Evolutionary conservation across 2,888 invertebrate species (phyloP).

Genomic region (Chaetogeoica ovagalla): DNA sequence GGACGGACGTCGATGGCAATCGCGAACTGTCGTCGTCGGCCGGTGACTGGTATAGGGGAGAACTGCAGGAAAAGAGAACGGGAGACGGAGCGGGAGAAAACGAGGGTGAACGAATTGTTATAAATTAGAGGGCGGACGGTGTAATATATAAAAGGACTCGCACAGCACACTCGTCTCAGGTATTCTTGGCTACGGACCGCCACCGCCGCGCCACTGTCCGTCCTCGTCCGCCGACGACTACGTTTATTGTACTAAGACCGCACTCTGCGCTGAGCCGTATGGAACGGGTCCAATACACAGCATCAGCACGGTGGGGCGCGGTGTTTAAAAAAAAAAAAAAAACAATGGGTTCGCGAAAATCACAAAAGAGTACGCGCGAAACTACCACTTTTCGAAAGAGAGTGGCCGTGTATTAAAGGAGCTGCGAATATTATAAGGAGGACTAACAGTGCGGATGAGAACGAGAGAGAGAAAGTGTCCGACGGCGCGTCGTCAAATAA

Average conservation of each 20-base stretch:
- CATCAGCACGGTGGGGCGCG: background rate
- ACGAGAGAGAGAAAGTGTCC: too few relatives aligned
- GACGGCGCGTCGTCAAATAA: too few relatives aligned
- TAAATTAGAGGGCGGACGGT: slow-evolving; percentile 24
- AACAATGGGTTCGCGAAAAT: slow-evolving; percentile 15
- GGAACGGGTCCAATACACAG: slow-evolving; percentile 37
- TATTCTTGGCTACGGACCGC: slow-evolving; percentile 14
- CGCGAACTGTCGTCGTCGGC: background rate
- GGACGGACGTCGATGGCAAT: background rate
- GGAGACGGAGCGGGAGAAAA: background rate
- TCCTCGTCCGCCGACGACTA: background rate
- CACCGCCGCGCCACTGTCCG: background rate
- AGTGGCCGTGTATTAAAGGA: background rate
- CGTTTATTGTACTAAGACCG: too few relatives aligned
- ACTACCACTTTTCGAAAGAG: background rate
- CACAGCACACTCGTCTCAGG: background rate
- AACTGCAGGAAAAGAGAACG: background rate
- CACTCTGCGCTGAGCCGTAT: background rate
- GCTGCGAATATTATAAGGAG: background rate
- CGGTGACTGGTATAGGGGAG: too few relatives aligned
- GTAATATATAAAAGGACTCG: background rate
- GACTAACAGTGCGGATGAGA: too few relatives aligned
- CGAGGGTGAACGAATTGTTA: slow-evolving; percentile 4
- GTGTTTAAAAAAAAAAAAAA: too few relatives aligned
- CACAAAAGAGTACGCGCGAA: slow-evolving; percentile 28